Evolutionary conservation across 2,797 vertebrate genomes (phyloP), one percentile per base, ranked within the genome.

Genomic region (Australoheros facetus): DNA sequence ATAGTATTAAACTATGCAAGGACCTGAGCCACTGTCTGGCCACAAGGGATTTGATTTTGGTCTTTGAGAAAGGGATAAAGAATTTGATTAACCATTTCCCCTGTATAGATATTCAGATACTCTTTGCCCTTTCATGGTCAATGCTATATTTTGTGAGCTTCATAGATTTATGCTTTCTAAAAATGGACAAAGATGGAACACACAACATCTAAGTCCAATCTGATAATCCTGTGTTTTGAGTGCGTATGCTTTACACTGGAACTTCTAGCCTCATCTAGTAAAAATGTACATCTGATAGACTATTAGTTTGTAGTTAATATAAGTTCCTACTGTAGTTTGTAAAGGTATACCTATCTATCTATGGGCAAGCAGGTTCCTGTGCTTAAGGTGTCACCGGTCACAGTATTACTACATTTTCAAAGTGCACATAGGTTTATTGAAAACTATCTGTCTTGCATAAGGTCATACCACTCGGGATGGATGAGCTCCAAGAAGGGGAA

Each of bases 1-100:
- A n/a, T 23, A 42, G 53, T 69, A 64, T 83, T 78, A 85, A 77
- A 86, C 71, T 58, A 21, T 78, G 73, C 84, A 82, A 77, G 59
- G 56, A 70, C 75, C 60, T 56, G 26, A 84, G 60, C 66, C 66
- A 58, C 53, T 71, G 75, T 85, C 70, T 85, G 79, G 66, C 58
- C 60, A 80, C 57, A 26, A 73, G 42, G 28, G 53, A 75, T 88
- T 84, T 81, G 64, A 79, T 56, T 84, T 80, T 79, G 21, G 11
- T 72, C 37, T 56, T 77, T 72, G 19, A 60, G 72, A 83, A 73
- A 74, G 10, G 17, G 10, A 13, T 57, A 32, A 57, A 57, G 45
- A 56, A n/a, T 84, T 79, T 53, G 11, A 21, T 80, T 23, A 57
- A 75, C 23, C 19, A 5, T 23, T 16, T 55, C 13, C 3, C 16